Evolutionary conservation across 2,888 invertebrate species (phyloP).

Genomic region (Pelosia muscerda): DNA sequence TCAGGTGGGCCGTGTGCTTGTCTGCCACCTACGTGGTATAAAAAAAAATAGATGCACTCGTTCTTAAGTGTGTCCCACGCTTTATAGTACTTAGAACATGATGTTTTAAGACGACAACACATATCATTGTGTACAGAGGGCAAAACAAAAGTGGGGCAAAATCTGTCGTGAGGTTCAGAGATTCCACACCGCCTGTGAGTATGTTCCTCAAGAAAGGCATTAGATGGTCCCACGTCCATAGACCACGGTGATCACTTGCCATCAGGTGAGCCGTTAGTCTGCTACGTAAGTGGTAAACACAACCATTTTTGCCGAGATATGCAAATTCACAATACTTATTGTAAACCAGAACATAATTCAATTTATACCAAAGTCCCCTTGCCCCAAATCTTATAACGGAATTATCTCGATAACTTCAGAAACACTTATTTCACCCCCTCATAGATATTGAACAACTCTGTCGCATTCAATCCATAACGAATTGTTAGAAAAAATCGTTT

Average conservation of each 20-base stretch:
- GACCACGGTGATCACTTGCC: no score
- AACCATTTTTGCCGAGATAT: neutral
- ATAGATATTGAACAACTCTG: constrained; percentile 24
- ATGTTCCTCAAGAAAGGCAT: no score
- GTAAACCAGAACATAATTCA: constrained; percentile 23
- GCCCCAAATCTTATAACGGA: constrained; percentile 49
- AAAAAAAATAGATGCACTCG: no score
- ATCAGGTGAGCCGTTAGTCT: no score
- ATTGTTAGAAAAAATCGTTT: constrained; percentile 28
- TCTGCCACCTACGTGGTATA: no score
- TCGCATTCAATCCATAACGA: constrained; percentile 29
- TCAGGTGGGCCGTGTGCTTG: no score
- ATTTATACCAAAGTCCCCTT: constrained; percentile 38
- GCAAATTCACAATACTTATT: constrained; percentile 20
- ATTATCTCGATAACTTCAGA: constrained; percentile 36
- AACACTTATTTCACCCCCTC: constrained; percentile 37
- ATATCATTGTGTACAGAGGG: no score
- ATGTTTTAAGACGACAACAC: no score
- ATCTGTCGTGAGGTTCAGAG: constrained; percentile 9
- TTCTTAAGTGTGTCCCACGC: neutral
- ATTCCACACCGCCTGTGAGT: constrained; percentile 27
- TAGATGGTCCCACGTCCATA: no score
- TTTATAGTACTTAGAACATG: neutral
- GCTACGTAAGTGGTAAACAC: no score
- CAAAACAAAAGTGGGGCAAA: no score